Percentiles rank a stretch among this genome's conserved stretches.
These are phyloP conservation scores for Caenorhabditis inopinata DNA, from an alignment of 1,140 invertebrate genomes.

Conservation along the genomic window DNA sequence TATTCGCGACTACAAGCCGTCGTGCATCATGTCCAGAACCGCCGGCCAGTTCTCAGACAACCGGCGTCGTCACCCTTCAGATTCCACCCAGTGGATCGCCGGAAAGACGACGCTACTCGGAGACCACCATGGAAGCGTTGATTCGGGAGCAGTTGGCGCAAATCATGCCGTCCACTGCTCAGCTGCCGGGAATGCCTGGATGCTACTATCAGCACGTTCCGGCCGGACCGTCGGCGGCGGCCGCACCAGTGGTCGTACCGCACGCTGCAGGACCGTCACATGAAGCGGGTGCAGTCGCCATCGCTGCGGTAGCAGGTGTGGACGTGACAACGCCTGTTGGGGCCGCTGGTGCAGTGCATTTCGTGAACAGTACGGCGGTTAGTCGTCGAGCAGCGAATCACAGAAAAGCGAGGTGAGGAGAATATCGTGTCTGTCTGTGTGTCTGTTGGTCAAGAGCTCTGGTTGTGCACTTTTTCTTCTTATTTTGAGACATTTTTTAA, in stretches of 20 bases:
- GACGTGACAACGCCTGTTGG: no score
- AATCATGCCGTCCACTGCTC: background rate
- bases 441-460: no score
- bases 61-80: background rate
- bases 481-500: no score
- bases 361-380: background rate
- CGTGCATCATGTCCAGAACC: background rate
- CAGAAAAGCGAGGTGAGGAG: background rate
- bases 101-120: background rate
- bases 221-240: background rate
- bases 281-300: background rate
- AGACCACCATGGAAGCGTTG: background rate
- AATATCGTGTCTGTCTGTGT: no score
- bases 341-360: no score
- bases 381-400: background rate
- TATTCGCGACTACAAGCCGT: background rate
- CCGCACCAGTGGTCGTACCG: background rate
- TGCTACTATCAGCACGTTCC: constrained; percentile 15
- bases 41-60: background rate
- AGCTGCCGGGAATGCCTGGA: constrained; percentile 1
- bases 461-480: no score
- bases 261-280: background rate
- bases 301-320: background rate
- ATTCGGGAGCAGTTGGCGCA: background rate
- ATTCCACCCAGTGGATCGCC: background rate